Base-by-base conservation (phyloP, 2,113 vertebrate species). In the Nesoenas mayeri region DNA sequence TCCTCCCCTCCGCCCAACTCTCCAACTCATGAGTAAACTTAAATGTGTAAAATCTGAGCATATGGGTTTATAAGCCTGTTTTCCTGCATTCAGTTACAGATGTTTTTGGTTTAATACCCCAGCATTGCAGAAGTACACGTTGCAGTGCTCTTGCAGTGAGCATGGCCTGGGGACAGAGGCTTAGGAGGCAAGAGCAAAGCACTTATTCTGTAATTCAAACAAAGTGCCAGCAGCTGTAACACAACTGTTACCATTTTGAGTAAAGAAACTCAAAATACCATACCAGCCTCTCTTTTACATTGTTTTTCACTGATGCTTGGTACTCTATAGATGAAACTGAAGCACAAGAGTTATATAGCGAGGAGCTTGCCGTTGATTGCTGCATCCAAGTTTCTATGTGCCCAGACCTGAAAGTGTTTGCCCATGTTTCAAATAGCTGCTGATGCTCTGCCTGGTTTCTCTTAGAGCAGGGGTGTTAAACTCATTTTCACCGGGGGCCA, bases 321-420 rank as follows among this genome's bases (percentile, higher is more conserved):
- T 67, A 53, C 1, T 38, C 19, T 15, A 5, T 25, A 57, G 62
- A 26, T 57, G 19, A 83, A 92, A 69, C 6, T 9, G 50, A 74
- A 88, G 13, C 0, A 0, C 6, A 9, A 18, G 48, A 51, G 20
- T 44, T 60, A 1, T 11, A 21, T 48, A 44, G 6, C 0, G 1
- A 34, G 62, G 42, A 64, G 28, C 3, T 48, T 62, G 12, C 25
- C 9, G 4, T 11, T 60, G n/a, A 18, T 73, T 15, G 24, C 20
- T 56, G 17, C 22, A 22, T 29, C 50, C 4, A 0, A 12, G 11
- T 87, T 89, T 58, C 20, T 60, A 18, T 70, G 56, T 3, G 1
- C 71, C 18, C 34, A 40, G 62, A 57, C 42, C 38, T 67, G 61
- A 60, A 22, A 15, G 3, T 11, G 32, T 57, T 70, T 64, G 28